These are phyloP conservation scores for Phoenoteleia sp. DNA, from an alignment of 2,888 invertebrate genomes.

Conservation along the genomic window DNA sequence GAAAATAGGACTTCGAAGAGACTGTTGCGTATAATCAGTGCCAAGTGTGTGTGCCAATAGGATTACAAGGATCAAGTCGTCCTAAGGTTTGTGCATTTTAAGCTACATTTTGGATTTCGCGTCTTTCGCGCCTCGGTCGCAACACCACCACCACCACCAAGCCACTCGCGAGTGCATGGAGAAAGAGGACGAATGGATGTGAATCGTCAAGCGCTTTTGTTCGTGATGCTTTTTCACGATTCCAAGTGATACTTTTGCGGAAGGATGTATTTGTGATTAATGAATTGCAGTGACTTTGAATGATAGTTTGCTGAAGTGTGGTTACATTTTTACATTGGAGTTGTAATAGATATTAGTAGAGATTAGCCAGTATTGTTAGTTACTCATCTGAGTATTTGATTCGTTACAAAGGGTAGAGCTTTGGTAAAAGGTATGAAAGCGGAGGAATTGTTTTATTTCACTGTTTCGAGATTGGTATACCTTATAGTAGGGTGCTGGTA, in stretches of 20 bases:
- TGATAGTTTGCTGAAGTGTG: too few species aligned
- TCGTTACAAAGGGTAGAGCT: too few species aligned
- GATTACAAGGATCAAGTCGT: conserved; percentile 74
- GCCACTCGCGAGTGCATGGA: conserved; percentile 40
- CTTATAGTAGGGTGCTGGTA: too few species aligned
- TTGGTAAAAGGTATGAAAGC: too few species aligned
- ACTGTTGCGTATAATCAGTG: conserved; percentile 76
- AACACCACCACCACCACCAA: conserved; percentile 36
- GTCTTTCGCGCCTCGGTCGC: conserved; percentile 48
- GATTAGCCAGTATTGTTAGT: too few species aligned
- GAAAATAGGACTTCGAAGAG: conserved; percentile 51
- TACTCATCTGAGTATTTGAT: too few species aligned
- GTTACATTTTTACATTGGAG: too few species aligned
- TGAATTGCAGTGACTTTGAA: too few species aligned
- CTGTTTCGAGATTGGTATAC: too few species aligned
- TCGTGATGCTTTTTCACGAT: conserved; percentile 2
- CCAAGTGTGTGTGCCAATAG: conserved; percentile 85
- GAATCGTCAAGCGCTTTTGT: not conserved
- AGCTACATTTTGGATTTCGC: conserved; percentile 51
- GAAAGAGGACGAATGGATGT: conserved; percentile 22
- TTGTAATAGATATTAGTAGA: too few species aligned
- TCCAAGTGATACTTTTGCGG: conserved; percentile 29
- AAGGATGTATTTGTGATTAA: conserved; percentile 21
- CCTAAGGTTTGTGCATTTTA: conserved; percentile 78
- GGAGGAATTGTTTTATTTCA: too few species aligned